These are phyloP conservation scores for Eurystomus glaucurus DNA, from an alignment of 2,797 vertebrate genomes.

Conservation along the genomic window DNA sequence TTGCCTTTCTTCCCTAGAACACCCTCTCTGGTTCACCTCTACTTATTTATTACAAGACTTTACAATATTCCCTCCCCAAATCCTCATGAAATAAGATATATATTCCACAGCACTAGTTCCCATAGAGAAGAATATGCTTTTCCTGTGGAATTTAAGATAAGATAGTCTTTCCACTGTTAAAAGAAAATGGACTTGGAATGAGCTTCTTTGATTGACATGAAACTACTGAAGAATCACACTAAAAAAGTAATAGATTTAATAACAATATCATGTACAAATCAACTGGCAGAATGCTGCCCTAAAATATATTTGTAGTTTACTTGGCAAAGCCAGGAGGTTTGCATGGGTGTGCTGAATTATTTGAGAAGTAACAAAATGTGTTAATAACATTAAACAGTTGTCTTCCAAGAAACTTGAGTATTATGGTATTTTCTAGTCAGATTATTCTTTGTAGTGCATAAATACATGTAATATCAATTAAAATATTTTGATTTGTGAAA, in stretches of 20 bases:
- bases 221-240: not conserved
- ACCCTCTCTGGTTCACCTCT: conserved; percentile 18
- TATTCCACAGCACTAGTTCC: not conserved
- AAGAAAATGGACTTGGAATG: not conserved
- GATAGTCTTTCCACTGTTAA: not conserved
- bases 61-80: not conserved
- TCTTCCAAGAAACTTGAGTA: not conserved
- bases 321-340: conserved; percentile 27
- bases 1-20: conserved; percentile 48
- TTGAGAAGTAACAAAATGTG: not conserved
- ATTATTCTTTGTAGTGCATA: not conserved
- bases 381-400: conserved; percentile 3
- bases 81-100: not conserved
- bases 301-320: not conserved
- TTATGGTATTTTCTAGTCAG: not conserved
- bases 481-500: conserved; percentile 1
- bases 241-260: conserved; percentile 8
- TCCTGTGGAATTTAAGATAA: not conserved
- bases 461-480: not conserved
- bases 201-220: not conserved
- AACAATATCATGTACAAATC: conserved; percentile 26
- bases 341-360: not conserved
- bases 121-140: not conserved
- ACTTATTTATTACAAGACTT: not conserved
- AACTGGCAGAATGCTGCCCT: not conserved